Evolutionary conservation across 2,888 invertebrate species (phyloP), one percentile per base, ranked within the genome.

Genomic region (Agriopis leucophaearia): DNA sequence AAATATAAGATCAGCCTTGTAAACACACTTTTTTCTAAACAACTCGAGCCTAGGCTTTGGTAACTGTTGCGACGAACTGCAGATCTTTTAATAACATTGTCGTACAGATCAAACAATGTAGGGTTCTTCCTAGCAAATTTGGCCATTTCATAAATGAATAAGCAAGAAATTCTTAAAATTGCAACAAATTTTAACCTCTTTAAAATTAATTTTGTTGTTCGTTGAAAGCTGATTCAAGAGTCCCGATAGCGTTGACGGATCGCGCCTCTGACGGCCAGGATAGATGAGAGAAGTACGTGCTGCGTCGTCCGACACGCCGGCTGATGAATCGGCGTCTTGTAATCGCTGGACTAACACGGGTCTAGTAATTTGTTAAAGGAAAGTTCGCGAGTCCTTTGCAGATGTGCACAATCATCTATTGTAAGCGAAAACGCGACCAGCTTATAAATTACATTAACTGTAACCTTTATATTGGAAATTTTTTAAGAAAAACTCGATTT

Each of bases 241-340:
- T 80, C 77, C 76, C 80, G 90, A 91, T 92, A 91, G 84, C 90
- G 86, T 85, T 91, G 92, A 92, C 85, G 84, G 92, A 92, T 92
- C 87, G 90, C 83, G 82, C 81, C 81, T 79, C 78, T 83, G 87
- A 85, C 88, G 86, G 87, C 75, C 74, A 78, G 81, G 86, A 92
- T 91, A 88, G 91, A 93, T 91, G 91, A 84, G 84, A 78, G 81
- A 78, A 87, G 81, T 87, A 92, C 92, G 92, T 93, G 92, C 89
- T 81, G 78, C 82, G 85, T 83, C 80, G 79, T 79, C 81, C 82
- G 82, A 81, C 85, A 85, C 82, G 82, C 78, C 74, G 81, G 76
- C 84, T 92, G 92, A 92, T 91, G 89, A 90, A 92, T 92, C 88
- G 89, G 78, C 85, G 84, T 83, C 90, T 90, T 91, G 91, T 91